phyloP scores from a whole-genome alignment of 2,797 vertebrate genomes.

The Danionella dracula region DNA sequence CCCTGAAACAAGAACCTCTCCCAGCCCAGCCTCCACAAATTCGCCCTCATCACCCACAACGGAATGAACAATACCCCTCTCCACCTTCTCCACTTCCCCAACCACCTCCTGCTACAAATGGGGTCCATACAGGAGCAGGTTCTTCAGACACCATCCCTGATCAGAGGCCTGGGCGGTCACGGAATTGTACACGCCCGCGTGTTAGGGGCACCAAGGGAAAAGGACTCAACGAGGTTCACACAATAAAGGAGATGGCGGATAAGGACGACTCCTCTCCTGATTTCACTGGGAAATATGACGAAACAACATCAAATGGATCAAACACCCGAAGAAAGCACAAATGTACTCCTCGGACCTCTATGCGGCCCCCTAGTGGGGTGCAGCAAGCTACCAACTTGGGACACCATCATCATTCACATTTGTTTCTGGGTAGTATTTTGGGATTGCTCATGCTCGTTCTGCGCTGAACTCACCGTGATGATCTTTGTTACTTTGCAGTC shows the following conservation, averaged over 20 bases:
- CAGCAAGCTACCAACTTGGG: constrained; percentile 85
- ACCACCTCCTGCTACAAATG: constrained; percentile 60
- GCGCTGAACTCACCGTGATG: constrained; percentile 72
- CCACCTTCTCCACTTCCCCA: constrained; percentile 57
- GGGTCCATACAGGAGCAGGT: constrained; percentile 58
- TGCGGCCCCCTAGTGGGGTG: constrained; percentile 90
- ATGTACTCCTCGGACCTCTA: constrained; percentile 85
- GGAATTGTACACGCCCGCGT: constrained; percentile 91
- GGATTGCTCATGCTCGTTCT: constrained; percentile 73
- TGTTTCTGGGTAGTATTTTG: constrained; percentile 58
- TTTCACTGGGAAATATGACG: constrained; percentile 82
- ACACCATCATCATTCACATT: constrained; percentile 50
- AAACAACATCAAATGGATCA: constrained; percentile 72
- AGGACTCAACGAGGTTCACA: constrained; percentile 77
- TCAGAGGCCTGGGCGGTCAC: constrained; percentile 75
- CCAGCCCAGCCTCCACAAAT: constrained; percentile 56
- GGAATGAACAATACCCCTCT: constrained; percentile 44
- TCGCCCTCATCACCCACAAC: constrained; percentile 55
- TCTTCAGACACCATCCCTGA: constrained; percentile 64
- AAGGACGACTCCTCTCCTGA: constrained; percentile 87
- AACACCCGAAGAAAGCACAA: constrained; percentile 89
- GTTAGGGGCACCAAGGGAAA: constrained; percentile 75
- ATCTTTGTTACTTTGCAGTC: constrained; percentile 52
- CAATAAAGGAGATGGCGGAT: constrained; percentile 71
- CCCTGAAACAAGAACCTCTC: constrained; percentile 74